phyloP scores from a whole-genome alignment of 2,797 vertebrate genomes.

The Myotis vivesi region DNA sequence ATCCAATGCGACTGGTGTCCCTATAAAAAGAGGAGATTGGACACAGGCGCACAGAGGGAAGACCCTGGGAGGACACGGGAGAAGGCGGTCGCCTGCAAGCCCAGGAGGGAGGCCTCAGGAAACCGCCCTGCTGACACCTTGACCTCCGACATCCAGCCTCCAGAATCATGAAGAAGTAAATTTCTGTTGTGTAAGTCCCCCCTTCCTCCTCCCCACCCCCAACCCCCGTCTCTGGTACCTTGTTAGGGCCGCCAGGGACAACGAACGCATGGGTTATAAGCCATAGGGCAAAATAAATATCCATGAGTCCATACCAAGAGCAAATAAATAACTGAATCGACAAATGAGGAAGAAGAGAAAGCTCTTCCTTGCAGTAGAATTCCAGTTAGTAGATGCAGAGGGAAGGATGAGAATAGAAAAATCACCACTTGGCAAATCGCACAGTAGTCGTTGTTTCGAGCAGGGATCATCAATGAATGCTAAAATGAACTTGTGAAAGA shows the following conservation, averaged over 20 bases:
- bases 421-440: neutral
- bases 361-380: neutral
- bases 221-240: neutral
- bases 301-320: neutral
- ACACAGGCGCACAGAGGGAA: neutral
- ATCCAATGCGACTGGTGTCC: neutral
- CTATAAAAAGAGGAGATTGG: neutral
- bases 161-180: neutral
- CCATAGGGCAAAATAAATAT: neutral
- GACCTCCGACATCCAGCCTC: neutral
- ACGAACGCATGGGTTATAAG: neutral
- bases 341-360: neutral
- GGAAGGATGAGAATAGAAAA: neutral
- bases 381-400: neutral
- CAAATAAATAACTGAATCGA: neutral
- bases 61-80: neutral
- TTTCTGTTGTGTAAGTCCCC: neutral
- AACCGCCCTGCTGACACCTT: neutral
- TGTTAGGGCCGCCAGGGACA: neutral
- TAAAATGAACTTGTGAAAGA: neutral
- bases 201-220: rapidly evolving
- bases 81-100: neutral
- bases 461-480: neutral
- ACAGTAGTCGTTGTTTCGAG: neutral
- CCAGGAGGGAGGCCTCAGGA: neutral